A percentile compares a stretch with the other conserved stretches of the same genome.
Evolutionary conservation across 2,888 invertebrate species (phyloP).

Genomic region (Clostera curtula): DNA sequence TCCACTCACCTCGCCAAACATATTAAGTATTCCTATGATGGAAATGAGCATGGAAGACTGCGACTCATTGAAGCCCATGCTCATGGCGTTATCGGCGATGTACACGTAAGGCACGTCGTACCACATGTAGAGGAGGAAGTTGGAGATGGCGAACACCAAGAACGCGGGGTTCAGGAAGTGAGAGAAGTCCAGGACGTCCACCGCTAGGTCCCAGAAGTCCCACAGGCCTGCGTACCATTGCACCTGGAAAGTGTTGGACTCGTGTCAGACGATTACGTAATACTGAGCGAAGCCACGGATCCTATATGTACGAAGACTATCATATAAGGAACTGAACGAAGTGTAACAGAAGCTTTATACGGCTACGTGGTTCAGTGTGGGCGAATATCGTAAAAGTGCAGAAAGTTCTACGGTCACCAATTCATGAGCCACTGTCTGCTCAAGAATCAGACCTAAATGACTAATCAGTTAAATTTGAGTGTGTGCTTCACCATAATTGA

Average conservation of each 20-base stretch:
- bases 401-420: too few relatives aligned
- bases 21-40: slow-evolving; percentile 90
- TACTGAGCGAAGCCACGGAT: not conserved
- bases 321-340: too few relatives aligned
- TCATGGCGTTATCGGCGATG: slow-evolving; percentile 85
- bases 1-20: slow-evolving; percentile 86
- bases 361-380: too few relatives aligned
- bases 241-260: slow-evolving; percentile 40
- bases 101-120: slow-evolving; percentile 96
- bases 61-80: slow-evolving; percentile 81
- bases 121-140: slow-evolving; percentile 93
- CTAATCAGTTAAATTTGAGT: too few relatives aligned
- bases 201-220: slow-evolving; percentile 85
- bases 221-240: slow-evolving; percentile 83
- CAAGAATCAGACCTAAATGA: too few relatives aligned
- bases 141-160: slow-evolving; percentile 88
- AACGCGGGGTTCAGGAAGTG: slow-evolving; percentile 84
- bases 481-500: too few relatives aligned
- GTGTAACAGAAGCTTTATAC: too few relatives aligned
- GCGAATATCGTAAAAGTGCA: too few relatives aligned
- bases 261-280: not conserved
- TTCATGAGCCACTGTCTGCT: too few relatives aligned
- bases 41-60: slow-evolving; percentile 89
- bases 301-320: not conserved
- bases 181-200: slow-evolving; percentile 87